A percentile compares a stretch with the other conserved stretches of the same genome.
These are phyloP conservation scores for Cuniculus paca DNA, from an alignment of 2,797 vertebrate species.

Conservation along the genomic window DNA sequence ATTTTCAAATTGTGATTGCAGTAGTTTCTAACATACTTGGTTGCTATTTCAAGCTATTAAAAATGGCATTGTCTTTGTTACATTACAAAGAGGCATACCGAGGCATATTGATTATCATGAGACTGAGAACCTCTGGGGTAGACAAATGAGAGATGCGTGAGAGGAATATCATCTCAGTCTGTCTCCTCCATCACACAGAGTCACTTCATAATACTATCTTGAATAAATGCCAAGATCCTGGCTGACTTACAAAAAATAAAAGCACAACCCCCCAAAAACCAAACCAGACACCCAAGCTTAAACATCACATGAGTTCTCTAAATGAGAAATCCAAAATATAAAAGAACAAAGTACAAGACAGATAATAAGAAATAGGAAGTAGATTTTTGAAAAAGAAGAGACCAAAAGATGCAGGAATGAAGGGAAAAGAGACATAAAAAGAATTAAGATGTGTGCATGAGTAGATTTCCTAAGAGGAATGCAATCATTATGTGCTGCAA, in stretches of 20 bases:
- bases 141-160: not conserved
- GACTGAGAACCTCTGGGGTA: not conserved
- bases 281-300: not conserved
- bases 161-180: fast-evolving
- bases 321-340: not conserved
- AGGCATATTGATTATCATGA: not conserved
- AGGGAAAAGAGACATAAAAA: not conserved
- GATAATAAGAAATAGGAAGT: not conserved
- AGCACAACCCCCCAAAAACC: not conserved
- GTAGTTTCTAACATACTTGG: not conserved
- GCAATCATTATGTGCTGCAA: not conserved
- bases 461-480: not conserved
- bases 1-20: not conserved
- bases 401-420: not conserved
- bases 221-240: no score
- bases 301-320: not conserved
- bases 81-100: not conserved
- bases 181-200: not conserved
- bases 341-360: not conserved
- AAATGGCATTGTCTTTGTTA: not conserved
- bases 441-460: not conserved
- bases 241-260: not conserved
- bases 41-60: not conserved
- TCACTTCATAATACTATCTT: not conserved
- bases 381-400: not conserved